phyloP scores from a whole-genome alignment of 2,797 vertebrate genomes.

The Gymnopithys bicolor region DNA sequence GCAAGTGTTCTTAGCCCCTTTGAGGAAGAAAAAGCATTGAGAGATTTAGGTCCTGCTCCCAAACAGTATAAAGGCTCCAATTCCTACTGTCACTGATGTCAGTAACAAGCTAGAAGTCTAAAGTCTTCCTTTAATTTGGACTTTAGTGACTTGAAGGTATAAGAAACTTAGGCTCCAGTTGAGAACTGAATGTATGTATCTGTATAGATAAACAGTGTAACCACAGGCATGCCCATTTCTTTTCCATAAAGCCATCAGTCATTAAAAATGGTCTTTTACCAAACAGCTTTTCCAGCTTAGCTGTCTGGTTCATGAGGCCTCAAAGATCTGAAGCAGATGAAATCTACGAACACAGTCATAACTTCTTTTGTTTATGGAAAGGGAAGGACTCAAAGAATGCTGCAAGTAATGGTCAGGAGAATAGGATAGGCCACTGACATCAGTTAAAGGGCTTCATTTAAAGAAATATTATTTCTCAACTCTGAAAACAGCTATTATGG shows the following conservation, averaged over 20 bases:
- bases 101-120: neutral
- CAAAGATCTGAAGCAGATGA: neutral
- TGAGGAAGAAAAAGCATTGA: neutral
- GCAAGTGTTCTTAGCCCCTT: neutral
- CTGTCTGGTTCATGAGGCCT: neutral
- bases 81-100: neutral
- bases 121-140: neutral
- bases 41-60: neutral
- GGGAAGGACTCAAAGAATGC: neutral
- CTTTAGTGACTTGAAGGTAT: neutral
- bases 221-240: neutral
- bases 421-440: rapidly evolving
- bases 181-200: neutral
- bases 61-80: neutral
- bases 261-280: neutral
- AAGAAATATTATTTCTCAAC: neutral
- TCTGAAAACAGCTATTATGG: neutral
- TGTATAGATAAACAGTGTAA: neutral
- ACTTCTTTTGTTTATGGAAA: neutral
- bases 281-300: neutral
- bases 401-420: neutral
- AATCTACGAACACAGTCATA: neutral
- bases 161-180: neutral
- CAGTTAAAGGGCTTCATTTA: neutral
- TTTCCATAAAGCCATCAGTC: neutral